Evolutionary conservation across 2,888 invertebrate genomes (phyloP), one percentile per base, ranked within the genome.

Genomic region (Agriopis aurantiaria): DNA sequence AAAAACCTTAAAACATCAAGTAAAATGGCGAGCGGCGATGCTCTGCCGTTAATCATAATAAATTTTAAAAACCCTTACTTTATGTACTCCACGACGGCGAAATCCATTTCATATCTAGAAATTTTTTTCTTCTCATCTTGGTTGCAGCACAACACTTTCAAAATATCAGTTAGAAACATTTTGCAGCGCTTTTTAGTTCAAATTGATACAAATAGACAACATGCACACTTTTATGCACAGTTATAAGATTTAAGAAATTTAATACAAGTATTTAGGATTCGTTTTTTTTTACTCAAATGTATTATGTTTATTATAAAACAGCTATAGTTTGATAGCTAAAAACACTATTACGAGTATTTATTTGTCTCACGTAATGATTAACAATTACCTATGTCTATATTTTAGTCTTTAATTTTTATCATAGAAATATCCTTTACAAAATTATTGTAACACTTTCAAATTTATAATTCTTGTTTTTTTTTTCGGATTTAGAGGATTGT

Each of bases 121-220:
- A 10, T 17, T 48, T 51, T 33, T 12, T 65, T 63, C 46, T 57
- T 17, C 8, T 67, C 69, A 43, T 68, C 58, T n/a, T 17, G 52
- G 14, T 63, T 58, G 49, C 73, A 73, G 48, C 73, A 73, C 12
- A 73, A 46, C 49, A 58, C 55, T 23, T 49, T 65, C 7, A 68
- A 11, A 14, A 73, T 23, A 2, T 73, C 65, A 0, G 52, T 55
- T n/a, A 69, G 14, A n/a, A 73, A 48, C 69, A 68, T 68, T 46
- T 45, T 57, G 6, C n/a, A 33, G 57, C n/a, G 8, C n/a, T 14
- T 10, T 10, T 57, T 57, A 9, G 6, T 14, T 41, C 0, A 5
- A 10, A n/a, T 6, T 33, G 3, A 9, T 11, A 52, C 8, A 55
- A 40, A 55, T 40, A 4, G 5, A 14, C 7, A 8, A n/a, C 43